Conservation (phyloP, 2,113 vertebrate genomes). For the Cricetomys ansorgei region DNA sequence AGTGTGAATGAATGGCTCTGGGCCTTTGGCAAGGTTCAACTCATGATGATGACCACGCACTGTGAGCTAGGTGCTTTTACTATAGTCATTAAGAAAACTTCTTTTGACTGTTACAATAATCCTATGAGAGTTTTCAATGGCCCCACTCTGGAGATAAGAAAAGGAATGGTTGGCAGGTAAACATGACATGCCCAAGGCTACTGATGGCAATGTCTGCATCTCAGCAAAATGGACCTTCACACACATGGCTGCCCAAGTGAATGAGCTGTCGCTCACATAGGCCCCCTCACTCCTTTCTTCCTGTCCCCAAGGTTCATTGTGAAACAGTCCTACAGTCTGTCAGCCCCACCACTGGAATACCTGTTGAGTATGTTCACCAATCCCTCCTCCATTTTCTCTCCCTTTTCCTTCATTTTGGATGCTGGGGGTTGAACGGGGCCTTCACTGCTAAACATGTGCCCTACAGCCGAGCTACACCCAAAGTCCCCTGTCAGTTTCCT, state of each 20-base stretch:
- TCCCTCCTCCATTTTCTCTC: background rate
- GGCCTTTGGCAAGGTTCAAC: background rate
- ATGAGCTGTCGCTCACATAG: background rate
- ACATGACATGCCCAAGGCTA: background rate
- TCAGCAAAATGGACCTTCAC: background rate
- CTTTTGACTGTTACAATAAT: background rate
- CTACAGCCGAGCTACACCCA: background rate
- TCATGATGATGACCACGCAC: background rate
- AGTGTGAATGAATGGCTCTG: background rate
- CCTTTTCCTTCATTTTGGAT: background rate
- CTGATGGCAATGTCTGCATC: background rate
- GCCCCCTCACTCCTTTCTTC: background rate
- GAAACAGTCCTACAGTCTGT: background rate
- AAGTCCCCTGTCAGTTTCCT: background rate
- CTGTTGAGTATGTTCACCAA: background rate
- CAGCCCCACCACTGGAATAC: background rate
- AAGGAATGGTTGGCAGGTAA: background rate
- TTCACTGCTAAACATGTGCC: background rate
- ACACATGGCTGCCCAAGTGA: background rate
- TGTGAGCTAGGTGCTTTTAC: background rate
- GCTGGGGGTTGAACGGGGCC: background rate
- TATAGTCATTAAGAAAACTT: background rate
- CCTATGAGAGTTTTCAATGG: background rate
- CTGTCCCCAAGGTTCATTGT: fast-evolving
- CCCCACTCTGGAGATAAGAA: background rate